Conservation (phyloP, 2,113 vertebrate genomes). For the Panurus biarmicus region DNA sequence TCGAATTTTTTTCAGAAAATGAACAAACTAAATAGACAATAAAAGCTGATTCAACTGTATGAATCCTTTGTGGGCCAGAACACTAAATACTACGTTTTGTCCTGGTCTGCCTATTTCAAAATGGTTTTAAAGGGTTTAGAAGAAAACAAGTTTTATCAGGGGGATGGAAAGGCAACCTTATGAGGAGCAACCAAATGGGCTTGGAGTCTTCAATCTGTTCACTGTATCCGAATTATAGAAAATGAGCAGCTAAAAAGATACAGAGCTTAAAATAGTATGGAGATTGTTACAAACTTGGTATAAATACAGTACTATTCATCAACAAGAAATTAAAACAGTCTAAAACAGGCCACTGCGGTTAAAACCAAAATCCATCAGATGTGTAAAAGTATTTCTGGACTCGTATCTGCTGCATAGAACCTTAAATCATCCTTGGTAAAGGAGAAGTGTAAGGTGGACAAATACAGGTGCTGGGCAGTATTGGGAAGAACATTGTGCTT, state of each 20-base stretch:
- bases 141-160: background rate
- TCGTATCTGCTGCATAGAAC: background rate
- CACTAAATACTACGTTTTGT: background rate
- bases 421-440: background rate
- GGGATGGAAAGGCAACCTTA: background rate
- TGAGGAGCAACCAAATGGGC: background rate
- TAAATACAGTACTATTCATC: background rate
- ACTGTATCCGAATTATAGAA: background rate
- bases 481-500: background rate
- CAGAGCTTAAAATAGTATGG: background rate
- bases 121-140: background rate
- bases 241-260: background rate
- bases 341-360: background rate
- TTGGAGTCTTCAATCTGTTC: background rate
- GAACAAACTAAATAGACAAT: background rate
- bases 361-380: background rate
- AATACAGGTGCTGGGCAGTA: background rate
- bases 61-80: background rate
- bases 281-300: background rate
- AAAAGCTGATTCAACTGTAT: background rate
- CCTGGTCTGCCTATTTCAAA: background rate
- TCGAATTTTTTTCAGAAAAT: background rate
- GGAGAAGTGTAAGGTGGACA: background rate
- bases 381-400: background rate
- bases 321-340: background rate